Evolutionary conservation across 2,888 invertebrate species (phyloP).

Genomic region (Zygaena filipendulae): DNA sequence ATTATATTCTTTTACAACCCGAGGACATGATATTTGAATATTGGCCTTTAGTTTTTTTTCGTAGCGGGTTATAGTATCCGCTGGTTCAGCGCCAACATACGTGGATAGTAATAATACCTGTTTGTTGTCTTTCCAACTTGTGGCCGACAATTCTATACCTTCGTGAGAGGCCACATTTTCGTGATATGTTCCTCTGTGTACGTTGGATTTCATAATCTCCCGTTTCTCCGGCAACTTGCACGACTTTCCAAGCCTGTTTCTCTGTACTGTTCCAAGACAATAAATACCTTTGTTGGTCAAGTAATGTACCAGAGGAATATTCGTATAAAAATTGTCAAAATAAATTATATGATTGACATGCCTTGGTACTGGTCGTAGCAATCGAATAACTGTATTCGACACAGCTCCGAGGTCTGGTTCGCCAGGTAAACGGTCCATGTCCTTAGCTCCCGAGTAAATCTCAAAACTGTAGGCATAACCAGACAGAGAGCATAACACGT

Average conservation of each 20-base stretch:
- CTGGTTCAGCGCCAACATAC: conserved; percentile 27
- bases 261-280: conserved; percentile 26
- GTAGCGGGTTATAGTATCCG: conserved; percentile 21
- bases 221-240: conserved; percentile 24
- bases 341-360: conserved; percentile 20
- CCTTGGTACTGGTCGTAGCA: conserved; percentile 17
- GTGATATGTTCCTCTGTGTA: conserved; percentile 24
- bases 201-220: conserved; percentile 22
- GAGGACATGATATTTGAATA: conserved; percentile 24
- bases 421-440: conserved; percentile 16
- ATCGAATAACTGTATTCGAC: conserved; percentile 15
- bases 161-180: conserved; percentile 24
- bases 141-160: conserved; percentile 21
- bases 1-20: conserved; percentile 22
- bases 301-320: conserved; percentile 23
- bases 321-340: conserved; percentile 26
- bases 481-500: conserved; percentile 18
- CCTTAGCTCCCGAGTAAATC: conserved; percentile 19
- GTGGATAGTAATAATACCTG: conserved; percentile 24
- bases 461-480: conserved; percentile 22
- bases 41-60: conserved; percentile 24
- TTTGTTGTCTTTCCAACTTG: conserved; percentile 26
- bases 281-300: conserved; percentile 25
- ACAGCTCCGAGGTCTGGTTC: conserved; percentile 18
- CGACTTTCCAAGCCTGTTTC: conserved; percentile 24